A percentile compares a stretch with the other conserved stretches of the same genome.
Conservation (phyloP, 2,888 invertebrate species). For the Dioctria rufipes region DNA sequence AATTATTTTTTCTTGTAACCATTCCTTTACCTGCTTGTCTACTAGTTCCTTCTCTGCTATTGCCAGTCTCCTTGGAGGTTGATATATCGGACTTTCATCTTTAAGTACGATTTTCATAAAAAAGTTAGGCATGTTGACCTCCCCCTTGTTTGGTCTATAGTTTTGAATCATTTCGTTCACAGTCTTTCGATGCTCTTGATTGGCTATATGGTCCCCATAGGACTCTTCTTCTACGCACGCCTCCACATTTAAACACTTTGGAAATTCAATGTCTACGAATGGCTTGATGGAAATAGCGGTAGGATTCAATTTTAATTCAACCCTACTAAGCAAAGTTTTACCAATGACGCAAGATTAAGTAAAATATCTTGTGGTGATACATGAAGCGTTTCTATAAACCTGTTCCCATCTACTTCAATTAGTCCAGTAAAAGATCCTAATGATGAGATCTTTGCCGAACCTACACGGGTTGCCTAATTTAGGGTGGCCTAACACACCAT, state of each 20-base stretch:
- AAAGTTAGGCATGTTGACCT: background rate
- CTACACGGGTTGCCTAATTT: background rate
- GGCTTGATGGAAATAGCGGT: too few species aligned
- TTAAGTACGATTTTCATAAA: background rate
- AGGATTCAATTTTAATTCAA: background rate
- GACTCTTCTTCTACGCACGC: too few species aligned
- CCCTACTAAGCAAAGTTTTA: too few species aligned
- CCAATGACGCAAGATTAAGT: too few species aligned
- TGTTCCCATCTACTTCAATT: too few species aligned
- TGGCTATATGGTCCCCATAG: too few species aligned
- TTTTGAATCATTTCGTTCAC: background rate
- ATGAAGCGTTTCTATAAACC: too few species aligned
- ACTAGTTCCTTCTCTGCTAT: slow-evolving; percentile 11
- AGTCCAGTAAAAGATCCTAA: too few species aligned
- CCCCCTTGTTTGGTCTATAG: background rate
- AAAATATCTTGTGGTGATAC: too few species aligned
- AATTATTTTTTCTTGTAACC: slow-evolving; percentile 21
- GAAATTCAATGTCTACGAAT: too few species aligned
- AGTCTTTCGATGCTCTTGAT: background rate
- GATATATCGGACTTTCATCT: slow-evolving; percentile 6
- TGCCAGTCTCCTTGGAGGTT: slow-evolving; percentile 16
- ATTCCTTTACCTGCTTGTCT: background rate
- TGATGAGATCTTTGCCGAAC: background rate
- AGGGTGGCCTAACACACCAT: background rate
- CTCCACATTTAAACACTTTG: too few species aligned